Base-by-base conservation (phyloP, 2,113 vertebrate genomes). In the Cyprinodon variegatus region DNA sequence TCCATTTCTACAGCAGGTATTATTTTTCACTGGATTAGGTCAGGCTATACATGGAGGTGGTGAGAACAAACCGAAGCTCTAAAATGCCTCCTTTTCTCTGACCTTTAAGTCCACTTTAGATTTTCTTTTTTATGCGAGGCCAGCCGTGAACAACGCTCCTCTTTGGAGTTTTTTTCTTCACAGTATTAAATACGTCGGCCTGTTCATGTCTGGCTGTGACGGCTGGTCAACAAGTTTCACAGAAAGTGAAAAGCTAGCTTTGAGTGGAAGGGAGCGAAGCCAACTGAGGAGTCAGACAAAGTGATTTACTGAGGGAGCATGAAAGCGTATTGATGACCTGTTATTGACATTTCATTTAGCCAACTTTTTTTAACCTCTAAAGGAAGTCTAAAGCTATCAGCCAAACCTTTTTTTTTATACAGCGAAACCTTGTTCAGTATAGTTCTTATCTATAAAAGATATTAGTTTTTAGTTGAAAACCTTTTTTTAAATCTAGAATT, bases 261-360 rank as follows among this genome's bases (percentile, higher is more conserved):
- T 38, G 46, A 70, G 77, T 65, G 53, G 64, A 81, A 15, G 14
- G 37, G 41, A 76, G 72, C 48, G 68, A 17, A 36, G 37, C 37
- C 20, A 68, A 75, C 61, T 41, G 80, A 62, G 61, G 45, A 65
- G 39, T 39, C 70, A 48, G 48, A 65, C 36, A 6, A 38, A 59
- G 67, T 39, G 45, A 61, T 57, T 82, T 15, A 53, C 1, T 61
- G 61, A 73, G 14, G 39, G 38, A 77, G 73, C 70, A 62, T 12
- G 40, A 67, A 68, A 63, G 41, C 40, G 76, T 82, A 82, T 73
- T 67, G 85, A 83, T 59, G 76, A 59, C 69, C 82, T 38, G 17
- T 70, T 87, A 77, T 64, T 78, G 78, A 76, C 74, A 65, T 79
- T 85, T 87, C 62, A 81, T 83, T 83, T 70, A 68, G 79, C 68